phyloP scores from a whole-genome alignment of 2,113 vertebrate species.

The Sylvia atricapilla region DNA sequence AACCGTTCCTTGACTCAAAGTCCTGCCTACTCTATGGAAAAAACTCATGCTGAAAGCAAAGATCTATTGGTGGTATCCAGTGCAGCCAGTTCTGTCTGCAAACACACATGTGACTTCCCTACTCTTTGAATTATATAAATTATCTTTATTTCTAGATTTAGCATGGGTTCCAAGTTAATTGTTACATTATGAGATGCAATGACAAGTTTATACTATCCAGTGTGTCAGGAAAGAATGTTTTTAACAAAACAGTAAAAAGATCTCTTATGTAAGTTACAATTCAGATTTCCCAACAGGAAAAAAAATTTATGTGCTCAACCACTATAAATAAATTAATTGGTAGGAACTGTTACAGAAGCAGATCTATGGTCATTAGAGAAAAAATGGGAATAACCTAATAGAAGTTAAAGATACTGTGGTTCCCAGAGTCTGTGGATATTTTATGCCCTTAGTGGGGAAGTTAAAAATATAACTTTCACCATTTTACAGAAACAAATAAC shows the following conservation, averaged over 20 bases:
- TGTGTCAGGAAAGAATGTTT: not conserved
- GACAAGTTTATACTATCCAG: not conserved
- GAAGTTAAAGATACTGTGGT: not conserved
- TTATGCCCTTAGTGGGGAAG: not conserved
- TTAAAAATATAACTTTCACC: not conserved
- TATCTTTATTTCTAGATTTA: not conserved
- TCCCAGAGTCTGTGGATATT: not conserved
- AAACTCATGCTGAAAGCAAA: not conserved
- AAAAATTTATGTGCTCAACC: not conserved
- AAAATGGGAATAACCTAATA: not conserved
- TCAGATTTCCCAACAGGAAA: not conserved
- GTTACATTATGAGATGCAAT: not conserved
- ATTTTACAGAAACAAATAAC: not conserved
- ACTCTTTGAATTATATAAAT: not conserved
- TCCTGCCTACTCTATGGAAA: not conserved
- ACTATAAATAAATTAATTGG: not conserved
- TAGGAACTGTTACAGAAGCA: not conserved
- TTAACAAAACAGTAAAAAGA: not conserved
- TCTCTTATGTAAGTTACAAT: not conserved
- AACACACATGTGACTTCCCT: not conserved
- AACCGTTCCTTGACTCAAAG: not conserved
- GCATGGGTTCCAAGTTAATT: not conserved
- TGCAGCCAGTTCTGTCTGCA: not conserved
- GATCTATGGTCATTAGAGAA: not conserved
- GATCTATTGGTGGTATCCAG: not conserved